Evolutionary conservation across 1,140 invertebrate species (phyloP), one percentile per base, ranked within the genome.

Genomic region (Temnothorax nylanderi): DNA sequence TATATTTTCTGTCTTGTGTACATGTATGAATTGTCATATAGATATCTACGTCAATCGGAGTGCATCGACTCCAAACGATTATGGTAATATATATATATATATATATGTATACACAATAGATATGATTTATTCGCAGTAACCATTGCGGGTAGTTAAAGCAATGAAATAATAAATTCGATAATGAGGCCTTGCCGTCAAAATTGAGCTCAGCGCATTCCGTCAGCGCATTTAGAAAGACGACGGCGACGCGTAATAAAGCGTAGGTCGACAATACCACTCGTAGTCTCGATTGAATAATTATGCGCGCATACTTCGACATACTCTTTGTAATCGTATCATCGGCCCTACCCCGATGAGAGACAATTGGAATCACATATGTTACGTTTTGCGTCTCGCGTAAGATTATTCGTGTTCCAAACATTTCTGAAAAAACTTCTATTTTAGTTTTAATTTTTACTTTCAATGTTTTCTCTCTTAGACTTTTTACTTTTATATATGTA

Each of bases 271-370:
- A 92, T 92, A 75, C 72, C 85, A 78, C 58, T 87, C 85, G 65
- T 78, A 58, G 64, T 90, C 86, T 51, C 88, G 91, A 93, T 93
- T 93, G 92, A 93, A 93, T 93, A 93, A 93, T 93, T 93, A 93
- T 88, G 88, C 78, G 64, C 64, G 71, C 86, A 64, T 87, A 89
- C 54, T 80, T 87, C 47, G 60, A 65, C n/a, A 26, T 26, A 75
- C 75, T 87, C 77, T 87, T 88, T 87, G 44, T 65, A 77, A 74
- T 86, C 54, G 44, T 87, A 26, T 26, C 26, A 1, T 26, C 26
- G 26, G 10, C 37, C 21, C 21, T 69, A 69, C n/a, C n/a, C 37
- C 34, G 26, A 26, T 26, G 26, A 26, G 26, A 26, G n/a, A 32
- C 54, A 51, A 62, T 76, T 85, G 37, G 0, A 44, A 41, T 71